Evolutionary conservation across 2,888 invertebrate genomes (phyloP).

Genomic region (Synergus japonicus): DNA sequence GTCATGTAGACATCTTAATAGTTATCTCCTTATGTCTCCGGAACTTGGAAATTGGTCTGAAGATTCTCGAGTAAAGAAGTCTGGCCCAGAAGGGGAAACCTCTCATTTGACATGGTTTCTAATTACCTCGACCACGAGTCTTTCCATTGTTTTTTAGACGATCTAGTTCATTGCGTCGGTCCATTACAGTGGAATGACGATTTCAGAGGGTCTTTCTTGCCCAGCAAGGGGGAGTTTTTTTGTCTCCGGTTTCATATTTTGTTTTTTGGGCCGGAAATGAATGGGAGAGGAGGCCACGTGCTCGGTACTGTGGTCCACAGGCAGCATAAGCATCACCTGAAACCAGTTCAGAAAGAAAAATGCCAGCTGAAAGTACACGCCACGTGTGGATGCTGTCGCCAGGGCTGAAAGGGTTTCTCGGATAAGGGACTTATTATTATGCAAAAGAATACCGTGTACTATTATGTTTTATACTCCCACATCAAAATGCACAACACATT

Average conservation of each 20-base stretch:
- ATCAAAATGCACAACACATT: neutral
- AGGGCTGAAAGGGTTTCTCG: conserved; percentile 59
- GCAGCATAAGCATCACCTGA: conserved; percentile 46
- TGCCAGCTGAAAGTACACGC: conserved; percentile 46
- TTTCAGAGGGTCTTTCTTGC: neutral
- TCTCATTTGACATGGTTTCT: neutral
- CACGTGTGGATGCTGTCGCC: conserved; percentile 52
- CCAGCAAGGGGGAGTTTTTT: conserved; percentile 42
- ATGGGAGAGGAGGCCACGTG: conserved; percentile 44
- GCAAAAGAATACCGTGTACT: conserved; percentile 50
- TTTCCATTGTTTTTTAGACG: neutral
- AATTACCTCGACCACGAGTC: neutral
- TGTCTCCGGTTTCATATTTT: conserved; percentile 36
- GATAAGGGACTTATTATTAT: conserved; percentile 66
- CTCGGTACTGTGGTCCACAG: conserved; percentile 35
- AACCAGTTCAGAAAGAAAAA: conserved; percentile 17
- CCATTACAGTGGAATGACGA: neutral
- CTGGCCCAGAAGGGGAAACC: neutral
- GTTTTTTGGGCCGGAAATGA: conserved; percentile 47
- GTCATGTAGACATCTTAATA: no score
- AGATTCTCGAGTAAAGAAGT: neutral
- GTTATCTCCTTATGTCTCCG: no score
- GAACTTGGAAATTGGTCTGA: no score
- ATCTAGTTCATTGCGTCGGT: neutral
- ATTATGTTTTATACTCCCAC: conserved; percentile 44